phyloP scores from a whole-genome alignment of 2,888 invertebrate species.

The Ypsolopha sequella region DNA sequence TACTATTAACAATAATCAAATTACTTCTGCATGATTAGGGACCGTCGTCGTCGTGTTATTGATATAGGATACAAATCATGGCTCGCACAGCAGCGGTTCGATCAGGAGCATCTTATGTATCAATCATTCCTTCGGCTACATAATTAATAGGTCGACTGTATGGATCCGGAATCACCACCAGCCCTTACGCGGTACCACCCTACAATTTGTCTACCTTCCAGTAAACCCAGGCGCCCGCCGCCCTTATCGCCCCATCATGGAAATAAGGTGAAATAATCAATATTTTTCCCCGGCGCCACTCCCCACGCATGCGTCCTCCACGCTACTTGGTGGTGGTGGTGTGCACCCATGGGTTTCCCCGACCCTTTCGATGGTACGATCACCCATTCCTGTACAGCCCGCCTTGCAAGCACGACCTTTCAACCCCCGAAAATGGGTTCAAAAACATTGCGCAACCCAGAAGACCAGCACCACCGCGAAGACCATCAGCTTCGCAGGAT shows the following conservation, averaged over 20 bases:
- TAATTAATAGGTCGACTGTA: conserved; percentile 45
- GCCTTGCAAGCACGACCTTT: conserved; percentile 21
- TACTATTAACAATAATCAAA: too few species aligned
- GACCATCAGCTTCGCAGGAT: neutral
- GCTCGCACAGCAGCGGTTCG: conserved; percentile 13
- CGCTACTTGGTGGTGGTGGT: conserved; percentile 52
- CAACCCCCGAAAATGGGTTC: conserved; percentile 8
- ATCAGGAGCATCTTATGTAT: conserved; percentile 32
- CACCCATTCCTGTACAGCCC: conserved; percentile 43
- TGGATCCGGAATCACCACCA: conserved; percentile 34
- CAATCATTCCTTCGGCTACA: conserved; percentile 56
- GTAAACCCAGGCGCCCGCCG: conserved; percentile 19
- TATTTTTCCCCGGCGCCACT: conserved; percentile 50
- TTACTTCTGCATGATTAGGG: too few species aligned
- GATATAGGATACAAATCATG: neutral
- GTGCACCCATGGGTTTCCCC: conserved; percentile 38
- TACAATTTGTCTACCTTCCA: conserved; percentile 51
- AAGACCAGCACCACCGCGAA: conserved; percentile 7
- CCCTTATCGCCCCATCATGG: conserved; percentile 57
- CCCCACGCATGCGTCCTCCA: conserved; percentile 56
- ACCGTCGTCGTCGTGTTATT: too few species aligned
- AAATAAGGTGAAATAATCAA: conserved; percentile 58
- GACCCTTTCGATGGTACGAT: conserved; percentile 35
- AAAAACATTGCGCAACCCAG: neutral
- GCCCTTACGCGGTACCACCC: conserved; percentile 21